Conservation (phyloP, 53 echinoderm and acorn worm species). For the Actinopyga echinites region DNA sequence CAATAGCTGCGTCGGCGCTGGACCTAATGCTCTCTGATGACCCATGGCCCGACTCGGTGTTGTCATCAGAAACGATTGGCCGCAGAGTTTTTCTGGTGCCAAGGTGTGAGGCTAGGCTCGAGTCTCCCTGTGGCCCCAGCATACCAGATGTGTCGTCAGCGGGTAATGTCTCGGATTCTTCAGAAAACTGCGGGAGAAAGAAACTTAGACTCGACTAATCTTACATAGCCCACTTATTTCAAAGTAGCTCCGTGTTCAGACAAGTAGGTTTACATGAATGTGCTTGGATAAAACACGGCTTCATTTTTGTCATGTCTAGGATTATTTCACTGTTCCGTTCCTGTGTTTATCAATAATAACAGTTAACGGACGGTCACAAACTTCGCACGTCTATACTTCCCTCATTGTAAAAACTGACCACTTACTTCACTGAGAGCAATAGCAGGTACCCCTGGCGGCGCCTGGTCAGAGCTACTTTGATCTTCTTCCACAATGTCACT, state of each 20-base stretch:
- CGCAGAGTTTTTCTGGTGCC: constrained; percentile 11
- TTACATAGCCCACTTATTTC: no score
- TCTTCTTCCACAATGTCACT: background rate
- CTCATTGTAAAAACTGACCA: background rate
- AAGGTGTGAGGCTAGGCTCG: background rate
- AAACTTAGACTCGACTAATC: no score
- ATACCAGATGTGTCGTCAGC: background rate
- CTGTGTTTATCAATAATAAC: no score
- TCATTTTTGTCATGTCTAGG: no score
- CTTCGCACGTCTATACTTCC: no score
- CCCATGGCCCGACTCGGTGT: constrained; percentile 24
- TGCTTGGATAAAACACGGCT: no score
- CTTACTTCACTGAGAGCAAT: constrained; percentile 28
- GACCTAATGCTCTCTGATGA: constrained; percentile 39
- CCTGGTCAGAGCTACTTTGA: background rate
- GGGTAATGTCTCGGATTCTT: background rate
- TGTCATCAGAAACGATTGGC: constrained; percentile 23
- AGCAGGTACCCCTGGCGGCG: background rate
- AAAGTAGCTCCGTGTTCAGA: no score
- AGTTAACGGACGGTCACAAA: no score
- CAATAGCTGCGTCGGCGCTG: background rate
- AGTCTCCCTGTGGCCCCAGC: constrained; percentile 31
- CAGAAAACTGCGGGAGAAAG: background rate
- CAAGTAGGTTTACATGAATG: no score
- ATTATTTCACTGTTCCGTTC: no score